Evolutionary conservation across 2,113 vertebrate genomes (phyloP).

Genomic region (Corythoichthys intestinalis): DNA sequence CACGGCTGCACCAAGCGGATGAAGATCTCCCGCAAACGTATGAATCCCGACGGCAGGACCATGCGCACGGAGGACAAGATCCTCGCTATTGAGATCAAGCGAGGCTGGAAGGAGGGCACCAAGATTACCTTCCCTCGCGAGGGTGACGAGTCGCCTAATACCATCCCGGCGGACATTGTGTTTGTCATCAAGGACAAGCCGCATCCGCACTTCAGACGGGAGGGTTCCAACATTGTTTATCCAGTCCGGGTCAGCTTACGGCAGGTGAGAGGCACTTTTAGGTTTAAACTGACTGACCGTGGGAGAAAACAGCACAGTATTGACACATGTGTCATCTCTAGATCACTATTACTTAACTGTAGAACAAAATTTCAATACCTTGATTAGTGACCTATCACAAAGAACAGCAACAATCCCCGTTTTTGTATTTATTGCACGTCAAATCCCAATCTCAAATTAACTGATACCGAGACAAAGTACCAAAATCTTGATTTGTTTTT

Average conservation of each 20-base stretch:
- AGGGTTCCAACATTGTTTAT: constrained; percentile 94
- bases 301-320: too few species aligned
- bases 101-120: constrained; percentile 97
- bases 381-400: too few species aligned
- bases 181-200: constrained; percentile 98
- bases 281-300: too few species aligned
- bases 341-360: too few species aligned
- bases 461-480: too few species aligned
- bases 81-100: constrained; percentile 95
- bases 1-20: constrained; percentile 93
- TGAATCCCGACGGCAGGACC: constrained; percentile 91
- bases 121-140: constrained; percentile 98
- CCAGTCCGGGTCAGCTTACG: constrained; percentile 87
- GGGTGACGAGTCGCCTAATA: constrained; percentile 88
- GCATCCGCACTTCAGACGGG: constrained; percentile 90
- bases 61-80: constrained; percentile 94
- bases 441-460: too few species aligned
- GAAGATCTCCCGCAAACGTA: constrained; percentile 93
- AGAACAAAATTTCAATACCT: too few species aligned
- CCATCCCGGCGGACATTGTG: constrained; percentile 95
- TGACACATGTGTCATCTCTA: too few species aligned
- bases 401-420: too few species aligned
- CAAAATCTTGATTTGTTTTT: too few species aligned
- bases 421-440: too few species aligned
- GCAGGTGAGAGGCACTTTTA: constrained; percentile 78